Base-by-base conservation (phyloP, 2,888 invertebrate species). In the Argyresthia albistria region DNA sequence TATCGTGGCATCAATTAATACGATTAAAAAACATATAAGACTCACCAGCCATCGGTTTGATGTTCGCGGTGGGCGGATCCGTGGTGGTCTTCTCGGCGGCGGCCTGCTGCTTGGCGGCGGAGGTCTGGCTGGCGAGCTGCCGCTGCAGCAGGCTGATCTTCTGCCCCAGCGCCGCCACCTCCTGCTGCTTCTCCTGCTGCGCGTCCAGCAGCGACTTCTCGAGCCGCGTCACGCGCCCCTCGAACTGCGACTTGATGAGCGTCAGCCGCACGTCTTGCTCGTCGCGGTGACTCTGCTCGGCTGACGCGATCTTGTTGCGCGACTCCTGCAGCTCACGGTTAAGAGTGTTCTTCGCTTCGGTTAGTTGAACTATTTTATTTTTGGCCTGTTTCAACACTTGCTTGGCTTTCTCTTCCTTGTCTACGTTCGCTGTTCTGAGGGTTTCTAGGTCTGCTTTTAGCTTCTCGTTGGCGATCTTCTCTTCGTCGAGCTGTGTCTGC, bases 21-120 rank as follows among this genome's bases (percentile, higher is more conserved):
- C n/a, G n/a, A n/a, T n/a, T n/a, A n/a, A n/a, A 39, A 39, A 25
- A 39, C 8, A 3, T 39, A 39, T 39, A 39, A n/a, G 78, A 65
- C 80, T 74, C 88, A 63, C 95, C 95, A 3, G 97, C 94, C 93
- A 97, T 96, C 0, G 97, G 97, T 74, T 96, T 96, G 46, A 97
- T 97, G 70, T 97, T 97, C 6, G 97, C 97, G 0, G 97, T 97
- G 0, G 90, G 90, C 10, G 91, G 90, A 39, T 91, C 91, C 3
- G 88, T 86, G 10, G 88, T 87, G 2, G 88, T 77, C 65, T 91
- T 91, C 51, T 91, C 91, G 9, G 76, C 63, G 1, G 77, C 67
- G 55, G 90, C 76, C 66, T 91, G 80, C 62, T 91, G 88, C 57
- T 94, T 90, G 62, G 93, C 91, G 2, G 91, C 90, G 43, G 91